Percentiles rank a stretch among this genome's conserved stretches.
phyloP scores from a whole-genome alignment of 1,140 invertebrate genomes.

The Belonocnema kinseyi region DNA sequence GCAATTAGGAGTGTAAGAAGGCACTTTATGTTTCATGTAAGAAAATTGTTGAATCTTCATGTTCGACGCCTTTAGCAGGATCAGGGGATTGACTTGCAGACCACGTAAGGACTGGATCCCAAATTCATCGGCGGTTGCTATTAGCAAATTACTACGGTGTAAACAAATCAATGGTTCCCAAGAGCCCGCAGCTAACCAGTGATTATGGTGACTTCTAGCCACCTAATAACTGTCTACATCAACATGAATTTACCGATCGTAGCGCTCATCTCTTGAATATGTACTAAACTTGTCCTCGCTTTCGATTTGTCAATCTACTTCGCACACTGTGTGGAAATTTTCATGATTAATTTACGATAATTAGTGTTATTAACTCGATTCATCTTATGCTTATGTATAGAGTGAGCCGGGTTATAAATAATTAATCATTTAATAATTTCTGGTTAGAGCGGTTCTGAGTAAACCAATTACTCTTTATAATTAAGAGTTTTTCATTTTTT shows the following conservation, averaged over 20 bases:
- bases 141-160: conserved; percentile 75
- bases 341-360: conserved; percentile 54
- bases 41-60: conserved; percentile 16
- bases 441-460: not conserved
- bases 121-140: conserved; percentile 68
- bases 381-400: conserved; percentile 30
- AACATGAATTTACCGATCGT: conserved; percentile 66
- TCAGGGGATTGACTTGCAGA: conserved; percentile 57
- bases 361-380: conserved; percentile 32
- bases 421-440: not conserved
- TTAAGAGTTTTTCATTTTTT: no score
- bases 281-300: not conserved
- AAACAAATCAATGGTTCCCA: conserved; percentile 67
- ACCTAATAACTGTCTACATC: conserved; percentile 68
- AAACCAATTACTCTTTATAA: no score
- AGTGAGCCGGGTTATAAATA: conserved; percentile 50
- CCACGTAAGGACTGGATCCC: conserved; percentile 61
- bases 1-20: not conserved
- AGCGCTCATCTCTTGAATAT: conserved; percentile 40
- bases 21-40: not conserved
- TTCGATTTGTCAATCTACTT: conserved; percentile 41
- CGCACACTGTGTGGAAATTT: conserved; percentile 32
- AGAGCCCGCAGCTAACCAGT: conserved; percentile 59
- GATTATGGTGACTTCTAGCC: conserved; percentile 71
- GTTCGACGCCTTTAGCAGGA: not conserved